Evolutionary conservation across 2,113 vertebrate species (phyloP).

Genomic region (Sakesphorus luctuosus): DNA sequence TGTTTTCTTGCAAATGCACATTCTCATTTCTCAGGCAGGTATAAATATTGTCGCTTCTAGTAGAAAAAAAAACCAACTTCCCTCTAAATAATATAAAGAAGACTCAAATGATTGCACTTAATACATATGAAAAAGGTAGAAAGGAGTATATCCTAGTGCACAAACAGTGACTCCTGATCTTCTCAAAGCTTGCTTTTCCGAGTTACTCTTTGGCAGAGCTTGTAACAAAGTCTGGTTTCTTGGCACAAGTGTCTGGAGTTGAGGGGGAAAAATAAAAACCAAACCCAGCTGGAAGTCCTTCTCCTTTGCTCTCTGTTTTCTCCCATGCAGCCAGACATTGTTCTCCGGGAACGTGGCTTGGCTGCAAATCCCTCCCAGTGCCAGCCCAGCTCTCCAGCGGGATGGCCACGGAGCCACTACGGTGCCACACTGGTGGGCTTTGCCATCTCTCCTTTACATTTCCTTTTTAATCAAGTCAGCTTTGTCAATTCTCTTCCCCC

Average conservation of each 20-base stretch:
- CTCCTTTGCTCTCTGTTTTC: constrained; percentile 40
- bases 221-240: constrained; percentile 73
- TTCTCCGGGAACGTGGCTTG: constrained; percentile 68
- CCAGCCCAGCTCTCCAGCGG: neutral
- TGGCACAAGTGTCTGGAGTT: constrained; percentile 48
- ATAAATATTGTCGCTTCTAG: constrained; percentile 82
- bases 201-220: constrained; percentile 85
- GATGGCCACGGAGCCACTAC: neutral
- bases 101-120: constrained; percentile 87
- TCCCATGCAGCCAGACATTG: constrained; percentile 63
- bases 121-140: constrained; percentile 80
- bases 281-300: constrained; percentile 44
- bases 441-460: neutral
- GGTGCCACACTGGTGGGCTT: neutral
- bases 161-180: constrained; percentile 74
- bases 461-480: neutral
- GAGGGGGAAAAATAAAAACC: neutral
- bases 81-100: constrained; percentile 80
- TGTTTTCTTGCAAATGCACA: constrained; percentile 62
- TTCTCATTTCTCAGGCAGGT: constrained; percentile 77
- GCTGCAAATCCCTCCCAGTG: constrained; percentile 10
- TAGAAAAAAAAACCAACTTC: constrained; percentile 65
- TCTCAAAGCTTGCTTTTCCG: constrained; percentile 69
- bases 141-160: constrained; percentile 82
- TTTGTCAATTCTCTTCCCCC: neutral